These are phyloP conservation scores for Tragopan temminckii DNA, from an alignment of 2,797 vertebrate genomes.

Conservation along the genomic window DNA sequence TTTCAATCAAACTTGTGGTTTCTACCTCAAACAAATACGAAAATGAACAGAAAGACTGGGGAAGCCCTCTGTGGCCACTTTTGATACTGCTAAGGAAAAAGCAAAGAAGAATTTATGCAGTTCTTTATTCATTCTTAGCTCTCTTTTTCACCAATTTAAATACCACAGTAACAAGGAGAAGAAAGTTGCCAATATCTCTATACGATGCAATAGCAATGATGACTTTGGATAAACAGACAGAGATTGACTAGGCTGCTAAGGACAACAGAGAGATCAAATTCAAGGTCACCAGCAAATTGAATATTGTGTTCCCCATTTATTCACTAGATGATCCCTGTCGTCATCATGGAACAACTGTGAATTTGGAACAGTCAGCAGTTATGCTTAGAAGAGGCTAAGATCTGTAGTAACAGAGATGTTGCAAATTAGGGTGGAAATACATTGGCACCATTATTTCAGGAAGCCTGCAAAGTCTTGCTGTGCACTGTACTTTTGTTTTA, in stretches of 20 bases:
- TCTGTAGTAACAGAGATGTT: neutral
- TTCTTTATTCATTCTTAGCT: neutral
- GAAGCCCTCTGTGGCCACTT: constrained; percentile 43
- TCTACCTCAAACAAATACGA: constrained; percentile 72
- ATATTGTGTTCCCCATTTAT: constrained; percentile 19
- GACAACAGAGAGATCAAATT: constrained; percentile 51
- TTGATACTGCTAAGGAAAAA: constrained; percentile 42
- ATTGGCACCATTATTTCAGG: neutral
- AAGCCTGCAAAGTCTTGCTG: neutral
- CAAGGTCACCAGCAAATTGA: constrained; percentile 60
- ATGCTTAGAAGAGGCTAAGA: neutral
- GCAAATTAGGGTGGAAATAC: neutral
- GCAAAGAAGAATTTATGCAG: neutral
- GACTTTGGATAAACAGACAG: constrained; percentile 20
- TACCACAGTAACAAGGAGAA: neutral
- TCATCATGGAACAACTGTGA: constrained; percentile 13
- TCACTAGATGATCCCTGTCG: constrained; percentile 29
- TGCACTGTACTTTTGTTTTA: neutral
- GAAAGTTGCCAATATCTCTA: neutral
- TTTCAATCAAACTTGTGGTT: constrained; percentile 79
- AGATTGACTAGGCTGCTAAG: constrained; percentile 33
- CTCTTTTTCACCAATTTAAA: neutral
- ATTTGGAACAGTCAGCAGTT: constrained; percentile 36
- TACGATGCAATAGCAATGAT: neutral
- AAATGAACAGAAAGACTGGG: neutral